phyloP scores from a whole-genome alignment of 1,140 invertebrate genomes.

The Pogonus chalceus region DNA sequence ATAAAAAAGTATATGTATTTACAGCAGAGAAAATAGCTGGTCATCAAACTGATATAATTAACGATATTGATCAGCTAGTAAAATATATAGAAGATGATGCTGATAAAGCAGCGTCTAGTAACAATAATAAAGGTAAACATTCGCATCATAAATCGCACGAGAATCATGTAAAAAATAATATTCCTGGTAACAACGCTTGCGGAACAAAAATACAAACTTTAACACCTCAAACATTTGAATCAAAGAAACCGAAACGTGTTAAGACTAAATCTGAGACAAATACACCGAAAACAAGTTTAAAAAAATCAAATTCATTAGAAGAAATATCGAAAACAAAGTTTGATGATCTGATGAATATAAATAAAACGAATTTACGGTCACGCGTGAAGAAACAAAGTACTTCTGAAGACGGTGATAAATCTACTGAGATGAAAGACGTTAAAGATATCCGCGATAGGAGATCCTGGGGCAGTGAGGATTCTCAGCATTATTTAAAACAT shows the following conservation, averaged over 20 bases:
- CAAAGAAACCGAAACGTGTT: conserved; percentile 25
- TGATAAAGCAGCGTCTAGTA: conserved; percentile 10
- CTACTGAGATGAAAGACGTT: conserved; percentile 10
- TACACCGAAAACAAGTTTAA: conserved; percentile 38
- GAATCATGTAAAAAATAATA: conserved; percentile 23
- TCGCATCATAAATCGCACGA: conserved; percentile 6
- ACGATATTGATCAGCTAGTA: conserved; percentile 38
- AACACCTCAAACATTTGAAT: neutral
- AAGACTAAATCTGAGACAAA: conserved; percentile 35
- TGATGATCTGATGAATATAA: conserved; percentile 49
- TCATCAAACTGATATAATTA: conserved; percentile 30
- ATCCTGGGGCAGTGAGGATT: conserved; percentile 53
- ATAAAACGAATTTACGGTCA: conserved; percentile 21
- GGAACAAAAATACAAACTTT: neutral
- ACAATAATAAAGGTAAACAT: neutral
- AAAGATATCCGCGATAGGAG: conserved; percentile 39
- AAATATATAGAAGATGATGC: conserved; percentile 43
- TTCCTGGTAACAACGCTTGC: neutral
- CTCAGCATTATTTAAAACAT: conserved; percentile 40
- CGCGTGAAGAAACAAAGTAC: conserved; percentile 1
- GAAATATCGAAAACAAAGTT: conserved; percentile 59
- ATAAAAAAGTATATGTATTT: conserved; percentile 27
- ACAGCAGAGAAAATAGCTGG: conserved; percentile 26
- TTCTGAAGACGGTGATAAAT: conserved; percentile 14
- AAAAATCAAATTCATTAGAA: conserved; percentile 57